Base-by-base conservation (phyloP, 2,888 invertebrate genomes). In the Lamellibrachia satsuma region DNA sequence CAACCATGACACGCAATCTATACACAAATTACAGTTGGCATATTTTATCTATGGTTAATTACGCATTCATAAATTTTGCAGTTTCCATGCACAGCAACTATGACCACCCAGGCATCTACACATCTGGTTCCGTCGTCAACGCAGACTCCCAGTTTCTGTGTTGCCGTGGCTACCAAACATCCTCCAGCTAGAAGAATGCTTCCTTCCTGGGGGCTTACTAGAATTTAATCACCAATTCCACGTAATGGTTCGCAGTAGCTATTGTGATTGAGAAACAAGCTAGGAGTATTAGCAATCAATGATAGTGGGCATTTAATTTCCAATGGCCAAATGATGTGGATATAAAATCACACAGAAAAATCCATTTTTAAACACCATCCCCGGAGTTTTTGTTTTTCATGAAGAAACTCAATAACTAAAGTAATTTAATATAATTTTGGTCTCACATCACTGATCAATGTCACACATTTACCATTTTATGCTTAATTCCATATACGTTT, bases 11-110 rank as follows among this genome's bases (percentile, higher is more conserved):
- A 22, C 7, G 75, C 22, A 75, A 75, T 75, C 75, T 75, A 39
- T 39, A 39, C 39, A 39, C 39, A 39, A 39, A 39, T 75, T 75
- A 22, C 75, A 6, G 22, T 22, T 75, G 75, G 75, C 75, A 75
- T 75, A 39, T 39, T 39, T 75, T 75, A 75, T 75, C 75, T 75
- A 75, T 75, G 75, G 75, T 75, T 75, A 75, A 75, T 75, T 75
- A 75, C 75, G 8, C 6, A 75, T 22, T 75, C 75, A 75, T 75
- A 75, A 75, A 75, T 75, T 57, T 57, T 57, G n/a, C 75, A 22
- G 75, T 75, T 75, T 75, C 75, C 75, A 22, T 75, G 6, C n/a
- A 3, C 22, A 60, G 60, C 60, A 60, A 60, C 75, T 22, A 75
- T n/a, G n/a, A 75, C 75, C 15, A 75, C 75, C 15, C n/a, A 75